These are phyloP conservation scores for Notolabrus celidotus DNA, from an alignment of 2,797 vertebrate genomes.

Conservation along the genomic window DNA sequence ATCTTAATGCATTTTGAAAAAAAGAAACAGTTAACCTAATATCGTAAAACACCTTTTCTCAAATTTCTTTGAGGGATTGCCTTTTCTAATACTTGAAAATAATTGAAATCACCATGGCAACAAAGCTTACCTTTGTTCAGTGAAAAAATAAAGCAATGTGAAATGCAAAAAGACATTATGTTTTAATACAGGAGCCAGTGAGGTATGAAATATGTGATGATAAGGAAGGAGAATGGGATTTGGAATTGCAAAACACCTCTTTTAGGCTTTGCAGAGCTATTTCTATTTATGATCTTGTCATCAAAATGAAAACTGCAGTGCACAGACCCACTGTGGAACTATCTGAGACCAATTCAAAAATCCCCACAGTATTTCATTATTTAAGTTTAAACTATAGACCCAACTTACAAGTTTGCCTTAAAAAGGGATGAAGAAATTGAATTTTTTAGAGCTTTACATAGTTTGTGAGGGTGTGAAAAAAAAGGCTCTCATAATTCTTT, in stretches of 20 bases:
- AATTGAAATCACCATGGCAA: conserved; percentile 82
- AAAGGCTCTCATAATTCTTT: conserved; percentile 48
- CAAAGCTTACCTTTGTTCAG: conserved; percentile 71
- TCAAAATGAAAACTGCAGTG: conserved; percentile 57
- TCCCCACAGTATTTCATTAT: conserved; percentile 51
- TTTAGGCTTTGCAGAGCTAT: conserved; percentile 56
- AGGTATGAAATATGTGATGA: conserved; percentile 75
- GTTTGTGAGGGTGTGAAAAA: conserved; percentile 46
- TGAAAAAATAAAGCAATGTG: conserved; percentile 71
- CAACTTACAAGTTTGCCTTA: conserved; percentile 35
- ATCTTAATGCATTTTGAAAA: not conserved
- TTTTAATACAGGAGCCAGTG: conserved; percentile 73
- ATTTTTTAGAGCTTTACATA: conserved; percentile 49
- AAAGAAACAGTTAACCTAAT: conserved; percentile 34
- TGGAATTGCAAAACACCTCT: conserved; percentile 60
- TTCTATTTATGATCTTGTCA: conserved; percentile 69
- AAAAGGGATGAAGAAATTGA: conserved; percentile 42
- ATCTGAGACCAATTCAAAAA: conserved; percentile 35
- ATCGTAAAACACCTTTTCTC: conserved; percentile 42
- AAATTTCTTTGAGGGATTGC: conserved; percentile 62
- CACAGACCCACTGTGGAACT: conserved; percentile 31
- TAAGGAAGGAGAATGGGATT: conserved; percentile 63
- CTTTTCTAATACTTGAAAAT: conserved; percentile 70
- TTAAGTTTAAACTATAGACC: conserved; percentile 48
- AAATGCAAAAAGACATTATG: conserved; percentile 75